Conservation (phyloP, 2,888 invertebrate genomes). For the Zaprionus obscuricornis region DNA sequence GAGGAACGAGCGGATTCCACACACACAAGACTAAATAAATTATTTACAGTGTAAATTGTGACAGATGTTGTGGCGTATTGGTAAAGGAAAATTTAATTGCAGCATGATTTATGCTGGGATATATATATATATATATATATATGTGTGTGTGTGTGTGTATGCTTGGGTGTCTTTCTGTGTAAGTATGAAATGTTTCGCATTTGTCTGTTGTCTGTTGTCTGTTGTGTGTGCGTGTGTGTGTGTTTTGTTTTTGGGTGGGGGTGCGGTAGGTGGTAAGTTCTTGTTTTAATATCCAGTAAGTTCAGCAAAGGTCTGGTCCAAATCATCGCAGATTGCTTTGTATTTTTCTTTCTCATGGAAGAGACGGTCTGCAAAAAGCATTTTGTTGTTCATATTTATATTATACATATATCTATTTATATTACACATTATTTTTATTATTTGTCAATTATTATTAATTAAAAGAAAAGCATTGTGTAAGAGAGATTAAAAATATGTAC, state of each 20-base stretch:
- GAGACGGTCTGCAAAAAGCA: slow-evolving; percentile 90
- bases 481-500: slow-evolving; percentile 31
- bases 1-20: slow-evolving; percentile 13
- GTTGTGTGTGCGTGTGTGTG: slow-evolving; percentile 24
- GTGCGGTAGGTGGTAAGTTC: no score
- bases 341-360: slow-evolving; percentile 93
- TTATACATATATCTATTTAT: slow-evolving; percentile 68
- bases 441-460: slow-evolving; percentile 65
- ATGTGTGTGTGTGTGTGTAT: slow-evolving; percentile 10
- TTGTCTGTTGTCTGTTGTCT: slow-evolving; percentile 1
- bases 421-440: slow-evolving; percentile 67
- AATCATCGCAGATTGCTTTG: slow-evolving; percentile 98
- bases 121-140: neutral
- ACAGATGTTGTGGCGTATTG: slow-evolving; percentile 23
- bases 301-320: slow-evolving; percentile 98
- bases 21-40: slow-evolving; percentile 58
- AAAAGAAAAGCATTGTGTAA: slow-evolving; percentile 54
- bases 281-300: slow-evolving; percentile 95
- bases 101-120: slow-evolving; percentile 6
- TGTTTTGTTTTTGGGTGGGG: slow-evolving; percentile 82
- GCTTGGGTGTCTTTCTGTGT: slow-evolving; percentile 7
- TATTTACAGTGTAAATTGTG: slow-evolving; percentile 71
- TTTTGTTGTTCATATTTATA: slow-evolving; percentile 73
- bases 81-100: neutral
- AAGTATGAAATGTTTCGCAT: slow-evolving; percentile 1